These are phyloP conservation scores for Onthophagus taurus DNA, from an alignment of 1,140 invertebrate genomes.

Conservation along the genomic window DNA sequence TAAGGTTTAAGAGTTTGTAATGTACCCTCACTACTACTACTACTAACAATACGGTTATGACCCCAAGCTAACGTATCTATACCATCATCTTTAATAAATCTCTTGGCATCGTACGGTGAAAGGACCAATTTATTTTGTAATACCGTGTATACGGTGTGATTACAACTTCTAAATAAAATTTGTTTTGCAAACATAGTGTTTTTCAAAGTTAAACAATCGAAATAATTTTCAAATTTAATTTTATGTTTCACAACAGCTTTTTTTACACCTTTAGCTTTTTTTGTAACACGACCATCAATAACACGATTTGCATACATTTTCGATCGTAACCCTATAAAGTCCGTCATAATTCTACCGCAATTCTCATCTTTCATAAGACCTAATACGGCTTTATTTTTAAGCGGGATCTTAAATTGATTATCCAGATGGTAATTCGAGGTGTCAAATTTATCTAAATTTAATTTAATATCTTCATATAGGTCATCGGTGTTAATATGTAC, in stretches of 20 bases:
- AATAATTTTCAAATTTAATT: conserved; percentile 10
- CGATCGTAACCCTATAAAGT: conserved; percentile 4
- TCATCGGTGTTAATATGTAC: conserved; percentile 15
- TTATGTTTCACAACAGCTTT: neutral
- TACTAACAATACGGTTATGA: too few species aligned
- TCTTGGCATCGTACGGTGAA: too few species aligned
- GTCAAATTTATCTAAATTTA: conserved; percentile 37
- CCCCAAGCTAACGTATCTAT: too few species aligned
- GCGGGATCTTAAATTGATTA: conserved; percentile 4
- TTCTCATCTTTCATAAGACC: conserved; percentile 6
- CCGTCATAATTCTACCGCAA: neutral
- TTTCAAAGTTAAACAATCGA: neutral
- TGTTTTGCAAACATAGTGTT: too few species aligned
- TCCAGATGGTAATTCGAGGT: neutral
- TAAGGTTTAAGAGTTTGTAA: too few species aligned
- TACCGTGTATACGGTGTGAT: too few species aligned
- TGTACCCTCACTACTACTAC: too few species aligned
- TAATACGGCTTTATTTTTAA: conserved; percentile 1
- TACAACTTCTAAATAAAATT: too few species aligned
- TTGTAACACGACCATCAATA: neutral
- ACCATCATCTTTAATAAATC: too few species aligned
- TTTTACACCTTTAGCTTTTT: conserved; percentile 7
- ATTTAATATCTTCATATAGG: conserved; percentile 32
- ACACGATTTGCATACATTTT: conserved; percentile 2
- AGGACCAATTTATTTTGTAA: too few species aligned